phyloP scores from a whole-genome alignment of 2,888 invertebrate genomes.

The Drosophila affinis region DNA sequence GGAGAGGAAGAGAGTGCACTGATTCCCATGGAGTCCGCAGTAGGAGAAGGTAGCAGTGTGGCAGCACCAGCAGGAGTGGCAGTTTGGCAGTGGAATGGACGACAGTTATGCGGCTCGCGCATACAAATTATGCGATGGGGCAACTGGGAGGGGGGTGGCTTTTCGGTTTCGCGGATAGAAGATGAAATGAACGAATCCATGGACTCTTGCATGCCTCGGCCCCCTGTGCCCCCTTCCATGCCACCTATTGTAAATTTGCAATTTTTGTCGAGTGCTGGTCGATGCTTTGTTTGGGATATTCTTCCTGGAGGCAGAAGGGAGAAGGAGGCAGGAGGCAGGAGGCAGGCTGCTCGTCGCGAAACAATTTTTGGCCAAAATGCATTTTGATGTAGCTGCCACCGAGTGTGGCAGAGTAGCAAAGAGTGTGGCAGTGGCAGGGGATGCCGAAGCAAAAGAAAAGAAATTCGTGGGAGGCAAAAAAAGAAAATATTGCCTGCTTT shows the following conservation, averaged over 20 bases:
- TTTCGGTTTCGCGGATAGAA: slow-evolving; percentile 3
- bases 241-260: slow-evolving; percentile 70
- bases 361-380: slow-evolving; percentile 69
- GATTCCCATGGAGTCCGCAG: slow-evolving; percentile 49
- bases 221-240: slow-evolving; percentile 12
- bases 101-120: slow-evolving; percentile 54
- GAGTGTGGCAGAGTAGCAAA: slow-evolving; percentile 37
- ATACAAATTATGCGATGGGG: slow-evolving; percentile 68
- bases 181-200: slow-evolving; percentile 37
- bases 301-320: slow-evolving; percentile 23
- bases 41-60: neutral
- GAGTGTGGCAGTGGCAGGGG: slow-evolving; percentile 4
- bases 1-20: slow-evolving; percentile 58
- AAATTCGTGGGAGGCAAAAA: neutral
- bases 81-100: slow-evolving; percentile 15
- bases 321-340: slow-evolving; percentile 19
- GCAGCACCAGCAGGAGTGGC: neutral
- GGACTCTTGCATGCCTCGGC: slow-evolving; percentile 22
- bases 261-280: slow-evolving; percentile 69
- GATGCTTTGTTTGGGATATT: slow-evolving; percentile 68
- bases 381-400: slow-evolving; percentile 71
- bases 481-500: neutral
- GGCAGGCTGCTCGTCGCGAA: slow-evolving; percentile 30
- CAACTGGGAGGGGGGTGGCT: slow-evolving; percentile 6
- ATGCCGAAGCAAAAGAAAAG: neutral